Evolutionary conservation across 2,113 vertebrate species (phyloP), one percentile per base, ranked within the genome.

Genomic region (Centropristis striata): DNA sequence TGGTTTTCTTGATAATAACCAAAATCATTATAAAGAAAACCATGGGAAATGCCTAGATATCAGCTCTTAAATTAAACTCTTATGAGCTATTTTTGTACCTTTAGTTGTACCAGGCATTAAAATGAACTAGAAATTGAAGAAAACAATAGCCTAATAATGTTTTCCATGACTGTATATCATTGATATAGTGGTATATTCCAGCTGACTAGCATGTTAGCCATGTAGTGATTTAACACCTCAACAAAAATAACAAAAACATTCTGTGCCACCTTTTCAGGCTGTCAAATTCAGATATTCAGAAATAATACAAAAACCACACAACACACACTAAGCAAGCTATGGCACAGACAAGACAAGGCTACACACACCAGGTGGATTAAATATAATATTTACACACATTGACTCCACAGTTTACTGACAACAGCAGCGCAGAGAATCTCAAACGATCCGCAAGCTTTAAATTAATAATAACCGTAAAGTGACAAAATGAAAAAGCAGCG

Each of bases 401-500:
- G 51, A 27, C 28, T 50, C 20, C n/a, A 2, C 25, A 4, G 21
- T 21, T 36, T 57, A 21, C 13, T 69, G 50, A 73, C 39, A 41
- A 25, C 49, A 49, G 64, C 63, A 67, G 13, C 7, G 9, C 0
- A 1, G 13, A 9, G 54, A 54, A 46, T 20, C 20, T 61, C 4
- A 32, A 73, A 80, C 36, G 42, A 64, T 21, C 54, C 68, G 32
- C 4, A 25, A 54, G 63, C 51, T 67, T 49, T 46, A 53, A 61
- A 82, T 60, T 64, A 55, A 42, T 64, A 53, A 65, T 18, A 53
- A 39, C 11, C 41, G 6, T 16, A 16, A 58, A 54, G 42, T 64
- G 68, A 71, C 25, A 36, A 49, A 53, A 70, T 44, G 42, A 47
- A 66, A 67, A 77, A 70, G 47, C 32, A 7, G 18, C 4, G 15